A percentile compares a stretch with the other conserved stretches of the same genome.
phyloP scores from a whole-genome alignment of 2,888 invertebrate genomes.

The Philereme vetulata region DNA sequence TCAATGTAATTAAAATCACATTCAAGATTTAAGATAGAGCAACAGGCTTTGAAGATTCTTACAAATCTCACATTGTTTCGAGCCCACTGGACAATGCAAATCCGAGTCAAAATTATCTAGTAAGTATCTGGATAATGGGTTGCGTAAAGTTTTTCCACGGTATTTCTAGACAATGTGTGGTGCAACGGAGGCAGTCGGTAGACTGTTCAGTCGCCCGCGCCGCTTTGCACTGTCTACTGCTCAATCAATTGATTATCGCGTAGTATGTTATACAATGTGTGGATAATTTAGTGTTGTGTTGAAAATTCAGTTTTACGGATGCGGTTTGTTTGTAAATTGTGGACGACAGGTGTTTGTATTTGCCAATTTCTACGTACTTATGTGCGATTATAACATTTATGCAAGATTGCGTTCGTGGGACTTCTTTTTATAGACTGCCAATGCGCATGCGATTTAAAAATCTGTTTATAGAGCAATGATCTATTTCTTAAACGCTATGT shows the following conservation, averaged over 20 bases:
- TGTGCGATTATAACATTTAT: neutral
- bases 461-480: too few species aligned
- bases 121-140: slow-evolving; percentile 71
- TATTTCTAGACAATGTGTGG: slow-evolving; percentile 74
- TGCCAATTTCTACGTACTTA: neutral
- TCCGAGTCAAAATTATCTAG: slow-evolving; percentile 62
- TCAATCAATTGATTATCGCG: slow-evolving; percentile 29
- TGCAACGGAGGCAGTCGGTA: slow-evolving; percentile 70
- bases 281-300: slow-evolving; percentile 31
- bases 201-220: slow-evolving; percentile 70
- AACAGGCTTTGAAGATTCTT: slow-evolving; percentile 32
- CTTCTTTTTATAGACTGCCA: neutral
- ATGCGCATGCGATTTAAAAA: too few species aligned
- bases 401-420: neutral
- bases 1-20: slow-evolving; percentile 4
- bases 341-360: slow-evolving; percentile 27
- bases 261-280: slow-evolving; percentile 13
- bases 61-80: slow-evolving; percentile 48
- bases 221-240: slow-evolving; percentile 60
- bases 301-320: slow-evolving; percentile 39
- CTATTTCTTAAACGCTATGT: too few species aligned
- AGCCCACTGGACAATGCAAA: slow-evolving; percentile 57
- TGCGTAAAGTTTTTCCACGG: slow-evolving; percentile 81
- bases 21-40: slow-evolving; percentile 27
- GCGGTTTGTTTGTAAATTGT: slow-evolving; percentile 44